These are phyloP conservation scores for Bolborhynchus lineola DNA, from an alignment of 2,113 vertebrate genomes.

Conservation along the genomic window DNA sequence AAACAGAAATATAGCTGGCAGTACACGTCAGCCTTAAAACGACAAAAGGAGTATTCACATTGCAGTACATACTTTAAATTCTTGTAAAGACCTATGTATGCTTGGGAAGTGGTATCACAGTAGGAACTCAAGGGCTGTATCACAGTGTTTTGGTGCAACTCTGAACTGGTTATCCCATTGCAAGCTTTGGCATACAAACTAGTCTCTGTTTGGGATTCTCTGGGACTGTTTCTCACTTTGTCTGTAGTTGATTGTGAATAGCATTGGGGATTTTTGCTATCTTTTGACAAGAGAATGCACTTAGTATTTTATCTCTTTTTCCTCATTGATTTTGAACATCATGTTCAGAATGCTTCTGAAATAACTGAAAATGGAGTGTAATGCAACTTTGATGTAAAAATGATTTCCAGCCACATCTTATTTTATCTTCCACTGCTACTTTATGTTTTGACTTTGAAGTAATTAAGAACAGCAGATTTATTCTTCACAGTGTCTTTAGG, in stretches of 20 bases:
- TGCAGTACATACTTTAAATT: background rate
- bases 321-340: background rate
- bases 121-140: background rate
- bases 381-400: background rate
- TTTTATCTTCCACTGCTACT: background rate
- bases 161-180: background rate
- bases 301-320: background rate
- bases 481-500: background rate
- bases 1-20: background rate
- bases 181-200: background rate
- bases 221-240: background rate
- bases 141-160: constrained; percentile 2
- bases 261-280: background rate
- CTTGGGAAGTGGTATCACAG: background rate
- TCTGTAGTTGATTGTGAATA: background rate
- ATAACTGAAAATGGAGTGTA: background rate
- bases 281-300: background rate
- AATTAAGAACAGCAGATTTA: background rate
- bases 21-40: background rate
- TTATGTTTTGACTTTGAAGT: background rate
- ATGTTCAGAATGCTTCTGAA: background rate
- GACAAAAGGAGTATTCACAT: background rate
- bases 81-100: background rate
- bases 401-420: background rate
- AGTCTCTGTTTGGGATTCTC: background rate